These are phyloP conservation scores for Sycophila texana DNA, from an alignment of 2,888 invertebrate genomes.

Conservation along the genomic window DNA sequence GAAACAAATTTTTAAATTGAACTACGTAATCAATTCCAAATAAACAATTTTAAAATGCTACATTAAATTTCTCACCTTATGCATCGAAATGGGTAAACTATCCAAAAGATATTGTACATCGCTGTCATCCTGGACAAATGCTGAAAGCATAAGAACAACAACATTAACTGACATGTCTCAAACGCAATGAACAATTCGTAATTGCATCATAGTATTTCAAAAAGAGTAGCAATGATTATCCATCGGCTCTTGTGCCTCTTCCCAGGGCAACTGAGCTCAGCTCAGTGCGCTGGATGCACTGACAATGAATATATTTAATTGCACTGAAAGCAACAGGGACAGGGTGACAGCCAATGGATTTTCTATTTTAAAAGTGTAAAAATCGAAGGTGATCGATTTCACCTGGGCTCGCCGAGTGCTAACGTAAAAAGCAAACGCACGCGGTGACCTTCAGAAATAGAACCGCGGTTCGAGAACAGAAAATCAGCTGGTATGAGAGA, in stretches of 20 bases:
- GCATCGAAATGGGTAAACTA: slow-evolving; percentile 78
- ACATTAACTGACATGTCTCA: slow-evolving; percentile 20
- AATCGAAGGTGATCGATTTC: slow-evolving; percentile 32
- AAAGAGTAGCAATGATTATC: neutral
- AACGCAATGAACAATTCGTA: neutral
- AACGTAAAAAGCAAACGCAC: slow-evolving; percentile 4
- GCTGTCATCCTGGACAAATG: slow-evolving; percentile 84
- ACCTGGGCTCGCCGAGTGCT: neutral
- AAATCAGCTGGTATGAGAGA: neutral
- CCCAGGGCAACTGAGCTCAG: neutral
- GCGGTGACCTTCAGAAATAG: slow-evolving; percentile 25
- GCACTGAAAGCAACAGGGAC: neutral
- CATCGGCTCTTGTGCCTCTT: neutral
- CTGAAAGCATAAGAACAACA: slow-evolving; percentile 72
- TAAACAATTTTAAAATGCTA: no score
- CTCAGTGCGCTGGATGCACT: neutral
- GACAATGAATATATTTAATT: neutral
- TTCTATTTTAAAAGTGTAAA: slow-evolving; percentile 31
- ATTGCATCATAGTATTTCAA: neutral
- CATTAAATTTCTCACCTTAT: slow-evolving; percentile 73
- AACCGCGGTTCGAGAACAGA: neutral
- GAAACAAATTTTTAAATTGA: neutral
- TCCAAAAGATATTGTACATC: slow-evolving; percentile 83
- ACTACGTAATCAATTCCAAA: neutral
- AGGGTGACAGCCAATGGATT: neutral